These are phyloP conservation scores for Jacana jacana DNA, from an alignment of 2,113 vertebrate genomes.

Conservation along the genomic window DNA sequence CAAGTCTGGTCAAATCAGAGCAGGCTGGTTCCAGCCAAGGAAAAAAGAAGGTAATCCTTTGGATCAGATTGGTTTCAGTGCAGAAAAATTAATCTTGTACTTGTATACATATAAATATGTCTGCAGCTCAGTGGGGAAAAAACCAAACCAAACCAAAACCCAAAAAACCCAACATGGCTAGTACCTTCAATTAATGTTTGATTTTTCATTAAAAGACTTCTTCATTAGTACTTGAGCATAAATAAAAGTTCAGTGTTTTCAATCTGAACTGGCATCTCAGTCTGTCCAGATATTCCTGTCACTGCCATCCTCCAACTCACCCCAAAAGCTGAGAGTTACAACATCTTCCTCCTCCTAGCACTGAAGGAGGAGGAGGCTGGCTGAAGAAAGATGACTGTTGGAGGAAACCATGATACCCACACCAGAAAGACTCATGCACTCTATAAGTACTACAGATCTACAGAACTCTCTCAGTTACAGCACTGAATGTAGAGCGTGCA, in stretches of 20 bases:
- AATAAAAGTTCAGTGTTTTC: not conserved
- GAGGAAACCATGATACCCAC: not conserved
- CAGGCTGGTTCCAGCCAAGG: not conserved
- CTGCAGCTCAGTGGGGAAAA: not conserved
- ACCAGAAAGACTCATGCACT: not conserved
- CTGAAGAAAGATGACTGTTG: not conserved
- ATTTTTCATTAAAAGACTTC: not conserved
- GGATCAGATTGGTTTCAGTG: not conserved
- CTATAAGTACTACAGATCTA: not conserved
- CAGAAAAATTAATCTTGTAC: not conserved
- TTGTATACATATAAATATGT: not conserved
- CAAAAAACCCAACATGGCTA: not conserved
- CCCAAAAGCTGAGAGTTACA: not conserved
- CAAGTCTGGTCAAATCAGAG: not conserved
- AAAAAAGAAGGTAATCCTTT: not conserved
- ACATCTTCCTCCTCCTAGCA: not conserved
- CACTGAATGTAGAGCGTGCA: fast-evolving
- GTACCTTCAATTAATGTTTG: not conserved
- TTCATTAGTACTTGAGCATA: not conserved
- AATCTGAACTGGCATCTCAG: not conserved
- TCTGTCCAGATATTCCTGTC: not conserved
- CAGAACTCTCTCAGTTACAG: not conserved
- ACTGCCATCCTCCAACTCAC: not conserved
- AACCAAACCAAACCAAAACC: too few species aligned
- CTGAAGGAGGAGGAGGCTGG: not conserved